Evolutionary conservation across 2,888 invertebrate genomes (phyloP).

Genomic region (Bugula neritina): DNA sequence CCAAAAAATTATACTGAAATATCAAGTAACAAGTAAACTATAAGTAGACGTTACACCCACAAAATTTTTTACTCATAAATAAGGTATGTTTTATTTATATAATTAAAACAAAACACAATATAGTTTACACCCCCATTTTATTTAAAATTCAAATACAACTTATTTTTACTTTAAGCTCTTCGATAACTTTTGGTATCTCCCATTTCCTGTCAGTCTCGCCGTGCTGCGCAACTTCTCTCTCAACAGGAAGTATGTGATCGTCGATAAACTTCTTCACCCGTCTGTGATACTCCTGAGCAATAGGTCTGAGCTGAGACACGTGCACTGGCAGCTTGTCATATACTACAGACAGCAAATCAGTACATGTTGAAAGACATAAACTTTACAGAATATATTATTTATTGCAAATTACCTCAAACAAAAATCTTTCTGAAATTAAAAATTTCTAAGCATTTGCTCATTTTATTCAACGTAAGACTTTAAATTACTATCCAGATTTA

Average conservation of each 20-base stretch:
- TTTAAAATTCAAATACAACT: neutral
- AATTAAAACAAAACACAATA: neutral
- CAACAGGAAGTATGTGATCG: constrained; percentile 51
- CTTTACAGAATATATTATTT: too few species aligned
- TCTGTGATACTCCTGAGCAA: constrained; percentile 46
- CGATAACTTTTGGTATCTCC: constrained; percentile 48
- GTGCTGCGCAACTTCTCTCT: constrained; percentile 42
- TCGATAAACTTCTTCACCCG: constrained; percentile 52
- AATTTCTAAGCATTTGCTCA: too few species aligned
- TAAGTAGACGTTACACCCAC: too few species aligned
- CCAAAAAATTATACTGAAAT: too few species aligned
- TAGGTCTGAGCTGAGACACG: constrained; percentile 32
- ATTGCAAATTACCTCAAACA: too few species aligned
- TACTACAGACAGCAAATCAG: neutral
- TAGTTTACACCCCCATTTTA: neutral
- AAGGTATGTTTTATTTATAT: neutral
- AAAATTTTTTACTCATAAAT: neutral
- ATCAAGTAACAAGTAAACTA: too few species aligned
- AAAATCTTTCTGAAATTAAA: too few species aligned
- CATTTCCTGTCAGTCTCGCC: constrained; percentile 40
- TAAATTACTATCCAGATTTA: too few species aligned
- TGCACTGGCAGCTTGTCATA: constrained; percentile 12
- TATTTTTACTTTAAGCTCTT: constrained; percentile 46
- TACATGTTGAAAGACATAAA: too few species aligned
- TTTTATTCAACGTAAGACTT: too few species aligned